Conservation (phyloP, 1,140 invertebrate species). For the Aphaenogaster floridana region DNA sequence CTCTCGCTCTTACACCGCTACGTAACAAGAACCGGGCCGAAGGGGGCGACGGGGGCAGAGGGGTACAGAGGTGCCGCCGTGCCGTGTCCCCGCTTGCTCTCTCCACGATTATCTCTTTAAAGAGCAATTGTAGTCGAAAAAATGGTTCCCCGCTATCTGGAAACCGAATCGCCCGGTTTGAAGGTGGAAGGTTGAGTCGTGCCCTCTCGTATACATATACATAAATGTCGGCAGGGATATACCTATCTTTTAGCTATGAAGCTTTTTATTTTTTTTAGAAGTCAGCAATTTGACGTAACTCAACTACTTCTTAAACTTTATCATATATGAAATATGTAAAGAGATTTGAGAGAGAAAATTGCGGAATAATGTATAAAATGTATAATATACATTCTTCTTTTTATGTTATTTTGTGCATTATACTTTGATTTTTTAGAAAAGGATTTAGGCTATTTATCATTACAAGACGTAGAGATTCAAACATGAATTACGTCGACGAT, state of each 20-base stretch:
- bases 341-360: too few relatives aligned
- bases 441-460: background rate
- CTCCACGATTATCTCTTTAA: conserved; percentile 76
- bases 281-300: background rate
- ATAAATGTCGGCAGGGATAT: background rate
- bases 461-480: background rate
- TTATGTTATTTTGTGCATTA: background rate
- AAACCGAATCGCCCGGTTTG: conserved; percentile 67
- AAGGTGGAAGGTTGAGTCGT: conserved; percentile 49
- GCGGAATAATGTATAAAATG: background rate
- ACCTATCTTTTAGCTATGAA: background rate
- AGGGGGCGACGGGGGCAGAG: background rate
- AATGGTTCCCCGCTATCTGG: conserved; percentile 70
- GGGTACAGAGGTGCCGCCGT: conserved; percentile 34
- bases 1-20: conserved; percentile 68
- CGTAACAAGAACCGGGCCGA: conserved; percentile 55
- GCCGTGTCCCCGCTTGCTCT: conserved; percentile 64
- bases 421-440: background rate
- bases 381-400: background rate
- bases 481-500: background rate
- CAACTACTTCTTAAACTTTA: background rate
- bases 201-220: background rate
- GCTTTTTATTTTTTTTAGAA: background rate
- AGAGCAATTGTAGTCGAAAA: conserved; percentile 82
- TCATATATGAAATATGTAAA: background rate